These are phyloP conservation scores for Sarcophaga subvicina DNA, from an alignment of 2,888 invertebrate species.

Conservation along the genomic window DNA sequence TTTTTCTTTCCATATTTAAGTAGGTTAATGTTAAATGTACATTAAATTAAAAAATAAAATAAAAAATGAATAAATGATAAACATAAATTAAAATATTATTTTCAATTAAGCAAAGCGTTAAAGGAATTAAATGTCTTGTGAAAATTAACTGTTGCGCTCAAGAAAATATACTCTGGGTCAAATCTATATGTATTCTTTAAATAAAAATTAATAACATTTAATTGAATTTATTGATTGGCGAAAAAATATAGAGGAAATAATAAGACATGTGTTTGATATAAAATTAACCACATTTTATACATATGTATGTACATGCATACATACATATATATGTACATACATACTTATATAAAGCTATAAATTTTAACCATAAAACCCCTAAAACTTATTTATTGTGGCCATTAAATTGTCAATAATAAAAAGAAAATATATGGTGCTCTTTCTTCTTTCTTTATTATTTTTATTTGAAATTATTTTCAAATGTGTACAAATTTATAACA, in stretches of 20 bases:
- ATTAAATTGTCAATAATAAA: too few species aligned
- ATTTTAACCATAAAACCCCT: background rate
- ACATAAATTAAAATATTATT: constrained; percentile 48
- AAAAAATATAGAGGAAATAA: background rate
- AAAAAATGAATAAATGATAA: constrained; percentile 25
- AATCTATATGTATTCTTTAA: background rate
- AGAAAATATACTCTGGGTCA: background rate
- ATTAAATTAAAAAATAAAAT: constrained; percentile 24
- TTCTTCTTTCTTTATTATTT: too few species aligned
- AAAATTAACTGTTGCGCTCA: background rate
- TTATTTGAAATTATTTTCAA: too few species aligned
- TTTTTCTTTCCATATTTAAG: constrained; percentile 7
- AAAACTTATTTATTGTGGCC: too few species aligned
- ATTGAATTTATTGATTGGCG: constrained; percentile 39
- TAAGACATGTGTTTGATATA: constrained; percentile 12
- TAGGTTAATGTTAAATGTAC: constrained; percentile 61
- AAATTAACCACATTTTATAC: too few species aligned
- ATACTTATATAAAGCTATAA: background rate
- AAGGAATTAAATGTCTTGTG: constrained; percentile 17
- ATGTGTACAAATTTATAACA: too few species aligned
- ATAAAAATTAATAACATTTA: constrained; percentile 25
- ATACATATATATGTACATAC: too few species aligned
- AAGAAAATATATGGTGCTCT: too few species aligned
- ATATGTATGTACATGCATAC: too few species aligned
- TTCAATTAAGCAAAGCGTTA: constrained; percentile 48